These are phyloP conservation scores for Pachliopta kotzebuea DNA, from an alignment of 2,888 invertebrate species.

Conservation along the genomic window DNA sequence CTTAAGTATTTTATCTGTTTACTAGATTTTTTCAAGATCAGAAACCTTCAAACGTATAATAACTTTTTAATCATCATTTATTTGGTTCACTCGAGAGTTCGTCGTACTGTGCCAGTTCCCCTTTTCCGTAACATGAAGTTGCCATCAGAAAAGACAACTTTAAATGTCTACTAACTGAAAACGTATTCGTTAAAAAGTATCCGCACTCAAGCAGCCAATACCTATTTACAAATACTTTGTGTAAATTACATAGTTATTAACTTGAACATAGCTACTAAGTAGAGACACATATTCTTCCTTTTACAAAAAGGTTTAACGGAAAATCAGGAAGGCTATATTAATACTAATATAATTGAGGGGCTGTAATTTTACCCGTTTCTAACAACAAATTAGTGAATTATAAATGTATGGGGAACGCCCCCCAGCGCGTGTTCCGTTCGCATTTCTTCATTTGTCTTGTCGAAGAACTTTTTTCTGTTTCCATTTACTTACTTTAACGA, in stretches of 20 bases:
- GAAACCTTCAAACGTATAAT: too few species aligned
- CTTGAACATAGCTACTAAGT: background rate
- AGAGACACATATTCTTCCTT: background rate
- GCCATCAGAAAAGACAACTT: background rate
- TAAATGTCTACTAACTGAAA: background rate
- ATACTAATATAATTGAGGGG: conserved; percentile 75
- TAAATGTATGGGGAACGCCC: conserved; percentile 73
- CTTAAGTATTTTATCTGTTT: too few species aligned
- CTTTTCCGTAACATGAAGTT: background rate
- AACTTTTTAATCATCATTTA: too few species aligned
- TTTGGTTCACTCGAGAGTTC: background rate
- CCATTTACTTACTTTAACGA: conserved; percentile 46
- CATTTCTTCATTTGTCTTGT: conserved; percentile 73
- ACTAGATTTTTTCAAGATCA: too few species aligned
- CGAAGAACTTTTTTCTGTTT: conserved; percentile 44
- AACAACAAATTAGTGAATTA: conserved; percentile 78
- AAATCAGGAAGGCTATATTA: conserved; percentile 60
- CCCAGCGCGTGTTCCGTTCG: conserved; percentile 54
- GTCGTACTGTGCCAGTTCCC: background rate
- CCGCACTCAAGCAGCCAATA: too few species aligned
- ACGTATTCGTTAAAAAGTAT: background rate
- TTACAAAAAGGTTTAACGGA: conserved; percentile 44
- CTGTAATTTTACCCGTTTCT: conserved; percentile 71
- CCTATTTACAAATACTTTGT: too few species aligned
- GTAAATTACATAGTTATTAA: too few species aligned